phyloP scores from a whole-genome alignment of 2,797 vertebrate genomes.

The Acrocephalus scirpaceus region DNA sequence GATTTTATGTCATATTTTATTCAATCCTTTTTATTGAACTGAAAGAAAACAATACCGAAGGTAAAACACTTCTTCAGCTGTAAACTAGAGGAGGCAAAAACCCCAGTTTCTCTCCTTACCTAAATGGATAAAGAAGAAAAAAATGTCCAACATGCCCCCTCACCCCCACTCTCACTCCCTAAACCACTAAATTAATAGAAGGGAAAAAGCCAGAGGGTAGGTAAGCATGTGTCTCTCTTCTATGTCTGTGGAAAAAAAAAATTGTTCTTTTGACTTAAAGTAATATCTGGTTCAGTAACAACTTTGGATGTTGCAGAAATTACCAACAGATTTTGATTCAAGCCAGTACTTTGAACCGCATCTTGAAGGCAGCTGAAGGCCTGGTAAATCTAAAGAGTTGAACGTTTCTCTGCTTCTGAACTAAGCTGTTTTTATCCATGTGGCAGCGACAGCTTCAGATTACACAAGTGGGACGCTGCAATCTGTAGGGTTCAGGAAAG shows the following conservation, averaged over 20 bases:
- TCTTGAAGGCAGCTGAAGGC: not conserved
- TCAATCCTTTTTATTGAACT: slow-evolving; percentile 3
- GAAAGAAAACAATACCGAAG: not conserved
- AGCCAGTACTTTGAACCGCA: not conserved
- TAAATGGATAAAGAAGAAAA: not conserved
- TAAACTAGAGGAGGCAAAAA: slow-evolving; percentile 23
- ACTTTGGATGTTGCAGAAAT: not conserved
- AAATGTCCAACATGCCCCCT: accelerated
- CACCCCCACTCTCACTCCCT: accelerated
- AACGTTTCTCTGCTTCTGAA: not conserved
- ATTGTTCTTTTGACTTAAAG: not conserved
- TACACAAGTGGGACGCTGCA: not conserved
- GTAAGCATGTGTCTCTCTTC: not conserved
- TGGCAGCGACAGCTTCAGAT: not conserved
- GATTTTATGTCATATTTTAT: slow-evolving; percentile 26
- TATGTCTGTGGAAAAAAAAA: not conserved
- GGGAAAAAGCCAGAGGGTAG: not conserved
- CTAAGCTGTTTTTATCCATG: not conserved
- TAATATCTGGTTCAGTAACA: not conserved
- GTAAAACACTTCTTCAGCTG: slow-evolving; percentile 24
- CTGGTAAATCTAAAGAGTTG: not conserved
- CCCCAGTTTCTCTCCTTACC: not conserved
- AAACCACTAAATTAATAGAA: not conserved
- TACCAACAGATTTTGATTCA: not conserved
- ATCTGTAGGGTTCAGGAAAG: not conserved